These are phyloP conservation scores for Triplophysa rosa DNA, from an alignment of 2,113 vertebrate species.

Conservation along the genomic window DNA sequence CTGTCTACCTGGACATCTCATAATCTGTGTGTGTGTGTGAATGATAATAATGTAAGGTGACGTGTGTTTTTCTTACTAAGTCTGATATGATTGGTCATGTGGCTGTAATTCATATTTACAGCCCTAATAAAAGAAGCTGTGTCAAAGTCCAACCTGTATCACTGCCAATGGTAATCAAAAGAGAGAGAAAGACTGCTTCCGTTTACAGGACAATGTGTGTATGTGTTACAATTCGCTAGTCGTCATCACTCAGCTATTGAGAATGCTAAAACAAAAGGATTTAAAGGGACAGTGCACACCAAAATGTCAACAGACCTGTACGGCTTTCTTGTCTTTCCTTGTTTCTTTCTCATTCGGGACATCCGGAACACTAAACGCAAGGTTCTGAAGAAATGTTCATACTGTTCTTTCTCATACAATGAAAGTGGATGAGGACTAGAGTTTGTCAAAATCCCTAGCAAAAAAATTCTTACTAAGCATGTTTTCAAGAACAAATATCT, in stretches of 20 bases:
- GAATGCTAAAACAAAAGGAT: not conserved
- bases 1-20: not conserved
- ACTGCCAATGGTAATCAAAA: slow-evolving; percentile 4
- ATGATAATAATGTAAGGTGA: not conserved
- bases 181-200: not conserved
- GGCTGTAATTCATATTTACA: slow-evolving; percentile 64
- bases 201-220: slow-evolving; percentile 19
- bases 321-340: too few relatives aligned
- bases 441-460: too few relatives aligned
- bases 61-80: not conserved
- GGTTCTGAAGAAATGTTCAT: too few relatives aligned
- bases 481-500: too few relatives aligned
- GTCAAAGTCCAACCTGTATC: slow-evolving; percentile 66
- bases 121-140: slow-evolving; percentile 61
- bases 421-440: too few relatives aligned
- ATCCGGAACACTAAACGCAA: too few relatives aligned
- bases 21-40: not conserved
- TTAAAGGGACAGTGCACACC: too few relatives aligned
- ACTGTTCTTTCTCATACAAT: too few relatives aligned
- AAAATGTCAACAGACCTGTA: too few relatives aligned
- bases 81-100: slow-evolving; percentile 33
- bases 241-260: not conserved
- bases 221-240: not conserved
- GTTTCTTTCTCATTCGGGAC: too few relatives aligned
- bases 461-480: too few relatives aligned